A percentile compares a stretch with the other conserved stretches of the same genome.
phyloP scores from a whole-genome alignment of 1,140 invertebrate genomes.

The Cherax destructor region DNA sequence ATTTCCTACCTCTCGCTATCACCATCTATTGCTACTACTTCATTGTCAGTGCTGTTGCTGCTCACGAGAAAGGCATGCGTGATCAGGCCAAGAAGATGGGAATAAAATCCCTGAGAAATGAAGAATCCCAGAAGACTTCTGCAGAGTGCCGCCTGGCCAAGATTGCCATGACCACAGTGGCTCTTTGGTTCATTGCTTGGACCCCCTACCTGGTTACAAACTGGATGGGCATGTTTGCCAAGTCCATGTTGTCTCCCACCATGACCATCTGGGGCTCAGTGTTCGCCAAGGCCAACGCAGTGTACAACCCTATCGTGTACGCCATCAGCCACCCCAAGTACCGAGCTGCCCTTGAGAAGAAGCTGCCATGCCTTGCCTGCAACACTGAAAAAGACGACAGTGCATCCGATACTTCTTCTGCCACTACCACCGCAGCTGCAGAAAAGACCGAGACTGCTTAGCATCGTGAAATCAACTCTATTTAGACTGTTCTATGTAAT shows the following conservation, averaged over 20 bases:
- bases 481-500: not conserved
- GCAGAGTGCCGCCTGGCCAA: conserved; percentile 16
- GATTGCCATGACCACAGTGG: conserved; percentile 11
- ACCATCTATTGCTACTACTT: conserved; percentile 6
- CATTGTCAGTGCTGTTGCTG: conserved; percentile 16
- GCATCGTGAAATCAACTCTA: not conserved
- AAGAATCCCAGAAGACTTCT: conserved; percentile 17
- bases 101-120: conserved; percentile 5
- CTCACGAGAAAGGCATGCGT: conserved; percentile 4
- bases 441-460: not conserved
- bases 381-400: not conserved
- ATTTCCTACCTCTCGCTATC: not conserved
- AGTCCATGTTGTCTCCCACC: not conserved
- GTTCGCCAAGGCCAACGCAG: conserved; percentile 27
- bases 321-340: conserved; percentile 27
- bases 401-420: not conserved
- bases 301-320: conserved; percentile 27
- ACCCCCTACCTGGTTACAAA: conserved; percentile 4
- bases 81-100: conserved; percentile 30
- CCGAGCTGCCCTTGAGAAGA: not conserved
- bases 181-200: conserved; percentile 24
- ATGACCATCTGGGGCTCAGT: not conserved
- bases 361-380: conserved; percentile 8
- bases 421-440: not conserved
- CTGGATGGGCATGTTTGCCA: not conserved